These are phyloP conservation scores for Notospermus geniculatus DNA, from an alignment of 1,140 invertebrate species.

Conservation along the genomic window DNA sequence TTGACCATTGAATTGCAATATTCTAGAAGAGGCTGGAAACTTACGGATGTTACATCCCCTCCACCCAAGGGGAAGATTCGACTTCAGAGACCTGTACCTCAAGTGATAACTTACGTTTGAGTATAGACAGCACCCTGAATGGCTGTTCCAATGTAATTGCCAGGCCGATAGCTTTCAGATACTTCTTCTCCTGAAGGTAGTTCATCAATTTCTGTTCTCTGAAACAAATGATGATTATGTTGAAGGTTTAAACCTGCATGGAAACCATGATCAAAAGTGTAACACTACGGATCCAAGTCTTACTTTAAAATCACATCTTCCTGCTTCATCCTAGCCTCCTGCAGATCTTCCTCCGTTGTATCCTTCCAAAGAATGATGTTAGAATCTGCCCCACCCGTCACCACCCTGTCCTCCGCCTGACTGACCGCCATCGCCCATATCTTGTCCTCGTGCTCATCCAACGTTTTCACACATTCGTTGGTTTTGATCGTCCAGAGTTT, in stretches of 20 bases:
- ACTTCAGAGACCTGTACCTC: too few relatives aligned
- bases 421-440: conserved; percentile 76
- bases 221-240: too few relatives aligned
- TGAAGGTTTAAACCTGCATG: too few relatives aligned
- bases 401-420: conserved; percentile 67
- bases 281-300: too few relatives aligned
- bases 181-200: conserved; percentile 74
- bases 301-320: conserved; percentile 70
- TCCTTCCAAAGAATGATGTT: conserved; percentile 81
- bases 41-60: too few relatives aligned
- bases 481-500: conserved; percentile 91
- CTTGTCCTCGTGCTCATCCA: conserved; percentile 82
- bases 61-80: too few relatives aligned
- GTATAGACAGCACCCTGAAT: conserved; percentile 74
- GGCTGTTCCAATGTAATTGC: conserved; percentile 81
- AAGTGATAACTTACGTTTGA: conserved; percentile 70
- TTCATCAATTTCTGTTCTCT: conserved; percentile 81
- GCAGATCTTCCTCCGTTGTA: conserved; percentile 70
- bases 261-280: too few relatives aligned
- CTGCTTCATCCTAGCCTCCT: conserved; percentile 64
- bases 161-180: conserved; percentile 75
- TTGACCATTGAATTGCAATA: too few relatives aligned
- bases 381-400: conserved; percentile 90
- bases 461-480: conserved; percentile 77
- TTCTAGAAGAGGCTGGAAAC: too few relatives aligned